Percentiles rank a stretch among this genome's conserved stretches.
Evolutionary conservation across 2,113 vertebrate genomes (phyloP).

Genomic region (Bettongia penicillata): DNA sequence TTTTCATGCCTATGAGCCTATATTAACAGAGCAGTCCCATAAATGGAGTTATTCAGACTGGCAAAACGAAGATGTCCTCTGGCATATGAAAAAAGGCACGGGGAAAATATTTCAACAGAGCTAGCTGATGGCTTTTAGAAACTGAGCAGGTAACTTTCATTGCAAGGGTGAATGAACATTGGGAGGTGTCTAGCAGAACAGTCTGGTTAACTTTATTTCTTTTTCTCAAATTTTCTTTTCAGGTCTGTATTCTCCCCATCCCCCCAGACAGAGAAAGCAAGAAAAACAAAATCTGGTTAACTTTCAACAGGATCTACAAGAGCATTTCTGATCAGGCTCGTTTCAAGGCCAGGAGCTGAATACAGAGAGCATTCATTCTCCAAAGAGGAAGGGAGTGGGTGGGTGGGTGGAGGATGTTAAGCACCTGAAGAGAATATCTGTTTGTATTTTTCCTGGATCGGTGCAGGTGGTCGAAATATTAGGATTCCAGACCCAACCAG

Average conservation of each 20-base stretch:
- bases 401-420: background rate
- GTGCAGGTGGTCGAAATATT: background rate
- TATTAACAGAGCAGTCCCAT: background rate
- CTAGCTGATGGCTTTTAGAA: slow-evolving; percentile 40
- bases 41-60: slow-evolving; percentile 45
- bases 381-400: background rate
- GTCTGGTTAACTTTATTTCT: background rate
- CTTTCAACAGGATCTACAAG: background rate
- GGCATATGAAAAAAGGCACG: slow-evolving; percentile 56
- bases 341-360: background rate
- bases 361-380: background rate
- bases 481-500: background rate
- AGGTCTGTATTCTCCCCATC: background rate
- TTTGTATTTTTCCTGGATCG: background rate
- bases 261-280: background rate
- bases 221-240: background rate
- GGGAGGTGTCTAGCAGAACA: slow-evolving; percentile 28
- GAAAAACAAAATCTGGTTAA: slow-evolving; percentile 1
- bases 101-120: slow-evolving; percentile 41
- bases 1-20: background rate
- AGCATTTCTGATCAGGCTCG: background rate
- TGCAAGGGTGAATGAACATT: slow-evolving; percentile 33
- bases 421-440: background rate
- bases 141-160: slow-evolving; percentile 24
- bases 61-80: slow-evolving; percentile 52